Evolutionary conservation across 2,888 invertebrate genomes (phyloP).

Genomic region (Sympetrum striolatum): DNA sequence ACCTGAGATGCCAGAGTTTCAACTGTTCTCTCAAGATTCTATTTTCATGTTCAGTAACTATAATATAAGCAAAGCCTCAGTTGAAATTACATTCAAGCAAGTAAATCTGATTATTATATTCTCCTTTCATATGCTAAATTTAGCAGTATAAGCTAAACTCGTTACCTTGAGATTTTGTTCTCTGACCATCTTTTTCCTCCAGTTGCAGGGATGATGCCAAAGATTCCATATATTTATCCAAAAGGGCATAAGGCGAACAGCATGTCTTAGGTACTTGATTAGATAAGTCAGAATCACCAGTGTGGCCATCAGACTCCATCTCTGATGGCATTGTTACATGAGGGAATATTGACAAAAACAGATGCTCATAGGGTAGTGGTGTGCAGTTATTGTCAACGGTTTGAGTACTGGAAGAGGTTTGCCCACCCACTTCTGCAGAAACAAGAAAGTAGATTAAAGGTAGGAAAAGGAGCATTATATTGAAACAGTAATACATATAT

Average conservation of each 20-base stretch:
- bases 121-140: too few relatives aligned
- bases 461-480: neutral
- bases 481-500: too few relatives aligned
- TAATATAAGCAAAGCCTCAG: neutral
- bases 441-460: neutral
- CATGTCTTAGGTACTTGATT: conserved; percentile 55
- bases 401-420: conserved; percentile 62
- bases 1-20: conserved; percentile 81
- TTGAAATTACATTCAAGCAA: neutral
- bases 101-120: neutral
- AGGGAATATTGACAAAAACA: conserved; percentile 72
- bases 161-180: conserved; percentile 18
- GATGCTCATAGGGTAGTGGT: conserved; percentile 76
- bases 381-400: conserved; percentile 70
- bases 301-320: conserved; percentile 53
- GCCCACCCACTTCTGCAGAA: neutral
- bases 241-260: conserved; percentile 66
- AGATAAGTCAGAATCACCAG: conserved; percentile 50
- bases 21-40: conserved; percentile 67
- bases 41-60: conserved; percentile 51
- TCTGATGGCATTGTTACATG: conserved; percentile 53
- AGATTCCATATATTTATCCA: conserved; percentile 67
- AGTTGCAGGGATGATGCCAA: conserved; percentile 49
- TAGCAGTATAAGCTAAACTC: neutral
- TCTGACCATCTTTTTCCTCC: conserved; percentile 43